Evolutionary conservation across 1,140 invertebrate species (phyloP).

Genomic region (Eriosoma lanigerum): DNA sequence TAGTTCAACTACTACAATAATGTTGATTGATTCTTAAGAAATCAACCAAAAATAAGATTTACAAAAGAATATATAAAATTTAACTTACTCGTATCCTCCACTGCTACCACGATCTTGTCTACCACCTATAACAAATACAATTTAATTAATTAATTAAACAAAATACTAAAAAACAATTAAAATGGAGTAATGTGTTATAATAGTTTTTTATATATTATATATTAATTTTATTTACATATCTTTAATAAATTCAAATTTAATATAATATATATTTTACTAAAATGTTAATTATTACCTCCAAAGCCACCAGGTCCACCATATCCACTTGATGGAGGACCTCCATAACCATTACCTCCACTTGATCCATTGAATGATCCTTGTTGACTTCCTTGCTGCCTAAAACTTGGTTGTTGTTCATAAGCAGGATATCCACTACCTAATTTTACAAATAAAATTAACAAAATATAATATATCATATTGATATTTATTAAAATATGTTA

Average conservation of each 20-base stretch:
- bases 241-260: no score
- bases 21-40: no score
- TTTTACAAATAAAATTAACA: neutral
- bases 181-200: no score
- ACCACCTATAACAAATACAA: slow-evolving; percentile 41
- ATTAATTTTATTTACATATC: no score
- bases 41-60: neutral
- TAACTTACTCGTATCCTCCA: slow-evolving; percentile 52
- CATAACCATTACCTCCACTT: slow-evolving; percentile 35
- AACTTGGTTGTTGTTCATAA: slow-evolving; percentile 46
- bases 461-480: neutral
- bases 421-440: slow-evolving; percentile 33
- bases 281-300: slow-evolving; percentile 49
- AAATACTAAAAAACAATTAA: no score
- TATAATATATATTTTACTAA: no score
- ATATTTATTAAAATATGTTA: no score
- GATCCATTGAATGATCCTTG: slow-evolving; percentile 49
- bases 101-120: slow-evolving; percentile 43
- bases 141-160: no score
- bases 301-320: slow-evolving; percentile 52
- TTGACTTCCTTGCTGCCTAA: slow-evolving; percentile 41
- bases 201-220: no score
- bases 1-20: no score
- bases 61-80: neutral
- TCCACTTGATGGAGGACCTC: slow-evolving; percentile 48